Conservation (phyloP, 2,888 invertebrate species). For the Pristionchus maxplancki region DNA sequence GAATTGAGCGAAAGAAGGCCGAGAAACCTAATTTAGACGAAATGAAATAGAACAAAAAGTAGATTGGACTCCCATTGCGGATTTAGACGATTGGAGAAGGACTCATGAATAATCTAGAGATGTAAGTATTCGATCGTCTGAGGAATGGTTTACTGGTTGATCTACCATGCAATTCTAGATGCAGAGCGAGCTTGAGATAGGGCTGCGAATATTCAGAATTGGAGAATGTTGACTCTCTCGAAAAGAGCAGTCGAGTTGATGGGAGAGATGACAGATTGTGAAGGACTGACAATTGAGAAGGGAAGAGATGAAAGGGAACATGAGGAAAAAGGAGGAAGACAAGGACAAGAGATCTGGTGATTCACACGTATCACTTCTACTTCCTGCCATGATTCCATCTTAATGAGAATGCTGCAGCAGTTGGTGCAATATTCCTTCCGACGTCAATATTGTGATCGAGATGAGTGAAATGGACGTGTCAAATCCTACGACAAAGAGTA, state of each 20-base stretch:
- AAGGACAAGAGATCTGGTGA: neutral
- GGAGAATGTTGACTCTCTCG: neutral
- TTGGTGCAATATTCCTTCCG: neutral
- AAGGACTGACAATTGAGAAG: slow-evolving; percentile 6
- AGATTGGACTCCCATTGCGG: neutral
- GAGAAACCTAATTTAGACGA: neutral
- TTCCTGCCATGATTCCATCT: too few species aligned
- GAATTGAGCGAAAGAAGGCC: neutral
- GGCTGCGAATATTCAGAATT: neutral
- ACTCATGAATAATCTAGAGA: neutral
- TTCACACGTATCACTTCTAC: neutral
- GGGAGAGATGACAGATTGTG: slow-evolving; percentile 29
- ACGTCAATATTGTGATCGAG: neutral
- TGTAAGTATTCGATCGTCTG: too few species aligned
- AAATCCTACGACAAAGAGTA: slow-evolving; percentile 4
- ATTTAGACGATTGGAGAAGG: neutral
- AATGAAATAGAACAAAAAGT: slow-evolving; percentile 6
- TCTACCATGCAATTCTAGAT: too few species aligned
- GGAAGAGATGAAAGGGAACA: neutral
- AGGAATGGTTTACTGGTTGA: too few species aligned
- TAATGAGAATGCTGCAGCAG: too few species aligned
- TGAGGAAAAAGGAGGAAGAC: neutral
- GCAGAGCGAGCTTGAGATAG: neutral
- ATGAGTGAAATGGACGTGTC: neutral
- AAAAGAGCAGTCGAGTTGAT: neutral